Percentiles rank a stretch among this genome's conserved stretches.
These are phyloP conservation scores for Brachionus sp. DNA, from an alignment of 1,140 invertebrate genomes.

Conservation along the genomic window DNA sequence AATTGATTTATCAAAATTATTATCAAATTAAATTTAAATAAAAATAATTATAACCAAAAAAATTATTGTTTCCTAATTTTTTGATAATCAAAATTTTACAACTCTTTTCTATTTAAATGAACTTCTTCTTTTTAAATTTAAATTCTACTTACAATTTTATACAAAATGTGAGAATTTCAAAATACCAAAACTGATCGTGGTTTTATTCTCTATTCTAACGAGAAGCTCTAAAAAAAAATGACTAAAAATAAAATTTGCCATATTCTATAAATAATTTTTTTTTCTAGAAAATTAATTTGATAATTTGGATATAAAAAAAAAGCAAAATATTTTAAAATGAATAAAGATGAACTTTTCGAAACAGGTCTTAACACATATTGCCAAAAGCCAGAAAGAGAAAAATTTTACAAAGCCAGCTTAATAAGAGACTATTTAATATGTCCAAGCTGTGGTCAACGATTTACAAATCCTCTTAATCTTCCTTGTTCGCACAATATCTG, in stretches of 20 bases:
- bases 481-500: slow-evolving; percentile 10
- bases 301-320: not conserved
- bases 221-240: not conserved
- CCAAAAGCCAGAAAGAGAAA: not conserved
- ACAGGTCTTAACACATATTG: not conserved
- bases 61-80: no score
- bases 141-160: no score
- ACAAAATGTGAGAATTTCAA: no score
- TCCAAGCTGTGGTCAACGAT: not conserved
- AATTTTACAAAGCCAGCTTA: not conserved
- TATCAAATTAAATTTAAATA: no score
- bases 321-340: not conserved
- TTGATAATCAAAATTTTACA: no score
- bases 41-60: no score
- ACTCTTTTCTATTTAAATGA: no score
- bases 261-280: not conserved
- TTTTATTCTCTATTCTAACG: not conserved
- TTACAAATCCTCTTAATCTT: not conserved
- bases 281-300: no score
- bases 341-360: not conserved
- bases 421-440: not conserved
- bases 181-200: no score
- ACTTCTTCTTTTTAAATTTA: no score
- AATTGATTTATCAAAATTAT: no score
- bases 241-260: not conserved